These are phyloP conservation scores for Hemistola chrysoprasaria DNA, from an alignment of 2,888 invertebrate genomes.

Conservation along the genomic window DNA sequence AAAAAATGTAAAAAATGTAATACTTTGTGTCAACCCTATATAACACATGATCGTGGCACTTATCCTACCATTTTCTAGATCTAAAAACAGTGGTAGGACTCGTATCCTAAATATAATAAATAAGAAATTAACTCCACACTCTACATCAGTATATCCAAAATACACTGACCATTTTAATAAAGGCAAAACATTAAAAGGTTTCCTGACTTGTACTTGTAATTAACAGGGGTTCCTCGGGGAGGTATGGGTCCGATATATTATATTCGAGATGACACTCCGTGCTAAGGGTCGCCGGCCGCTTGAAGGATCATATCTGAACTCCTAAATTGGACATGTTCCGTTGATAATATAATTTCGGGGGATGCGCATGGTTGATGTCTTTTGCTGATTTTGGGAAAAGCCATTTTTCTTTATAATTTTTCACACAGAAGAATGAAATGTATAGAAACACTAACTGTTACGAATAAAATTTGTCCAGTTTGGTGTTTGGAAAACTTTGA, in stretches of 20 bases:
- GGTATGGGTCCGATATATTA: slow-evolving; percentile 75
- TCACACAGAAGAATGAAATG: too few relatives aligned
- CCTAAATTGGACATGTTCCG: slow-evolving; percentile 44
- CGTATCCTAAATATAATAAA: too few relatives aligned
- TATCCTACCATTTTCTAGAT: too few relatives aligned
- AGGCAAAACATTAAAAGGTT: slow-evolving; percentile 63
- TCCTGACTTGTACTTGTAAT: slow-evolving; percentile 84
- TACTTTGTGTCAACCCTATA: too few relatives aligned
- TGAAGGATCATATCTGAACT: slow-evolving; percentile 71
- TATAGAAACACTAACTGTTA: too few relatives aligned
- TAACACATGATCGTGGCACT: too few relatives aligned
- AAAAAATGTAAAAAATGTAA: too few relatives aligned
- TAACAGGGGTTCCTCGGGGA: slow-evolving; percentile 82
- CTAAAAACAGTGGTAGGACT: too few relatives aligned
- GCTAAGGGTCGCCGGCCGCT: slow-evolving; percentile 55
- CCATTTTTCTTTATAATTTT: slow-evolving; percentile 3
- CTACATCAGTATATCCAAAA: slow-evolving; percentile 3
- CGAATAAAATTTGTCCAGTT: too few relatives aligned
- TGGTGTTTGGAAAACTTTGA: too few relatives aligned
- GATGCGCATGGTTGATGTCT: slow-evolving; percentile 29
- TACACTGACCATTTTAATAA: slow-evolving; percentile 25
- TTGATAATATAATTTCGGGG: slow-evolving; percentile 32
- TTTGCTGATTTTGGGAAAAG: slow-evolving; percentile 17
- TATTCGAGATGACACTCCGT: slow-evolving; percentile 73
- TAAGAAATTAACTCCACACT: too few relatives aligned